Base-by-base conservation (phyloP, 2,888 invertebrate species). In the Nomada lathburiana region DNA sequence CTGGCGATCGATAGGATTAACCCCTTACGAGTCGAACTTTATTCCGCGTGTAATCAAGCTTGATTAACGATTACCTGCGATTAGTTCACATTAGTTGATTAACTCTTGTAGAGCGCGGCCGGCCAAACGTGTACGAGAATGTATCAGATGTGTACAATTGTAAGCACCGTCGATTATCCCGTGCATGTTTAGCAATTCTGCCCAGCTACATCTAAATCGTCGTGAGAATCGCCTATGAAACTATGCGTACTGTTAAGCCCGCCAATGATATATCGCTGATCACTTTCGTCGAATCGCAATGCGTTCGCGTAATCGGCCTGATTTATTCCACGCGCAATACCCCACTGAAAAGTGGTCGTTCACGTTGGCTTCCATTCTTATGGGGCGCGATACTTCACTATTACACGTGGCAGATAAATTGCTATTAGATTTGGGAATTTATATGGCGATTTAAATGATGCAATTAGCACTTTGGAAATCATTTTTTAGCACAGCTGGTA, bases 61-160 rank as follows among this genome's bases (percentile, higher is more conserved):
- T 84, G 82, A 85, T 84, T 84, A 89, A 86, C 83, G 77, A 86
- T 85, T 86, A 86, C 75, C 78, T 74, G 65, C 85, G 80, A 87
- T 87, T 85, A 88, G 78, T 72, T 84, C 79, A 80, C 83, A 88
- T 88, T 82, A 87, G 76, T 83, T 86, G 80, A 88, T 88, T 85
- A 86, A 86, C 79, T 81, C 83, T 81, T 76, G 80, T 81, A 78
- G 36, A 57, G 71, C 72, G 63, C 59, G 29, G 62, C 47, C 65
- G 64, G 23, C 70, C 63, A 44, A 82, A 79, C 74, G 47, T 73
- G 71, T 55, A 63, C 73, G 72, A 65, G 76, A 76, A 62, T 79
- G 84, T 86, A 86, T 87, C 84, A 82, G 76, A 87, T 81, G 70
- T 79, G 70, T 80, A 68, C 71, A 42, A 71, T 72, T 83, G 67